phyloP scores from a whole-genome alignment of 2,888 invertebrate species.

The Euspilapteryx auroguttella region DNA sequence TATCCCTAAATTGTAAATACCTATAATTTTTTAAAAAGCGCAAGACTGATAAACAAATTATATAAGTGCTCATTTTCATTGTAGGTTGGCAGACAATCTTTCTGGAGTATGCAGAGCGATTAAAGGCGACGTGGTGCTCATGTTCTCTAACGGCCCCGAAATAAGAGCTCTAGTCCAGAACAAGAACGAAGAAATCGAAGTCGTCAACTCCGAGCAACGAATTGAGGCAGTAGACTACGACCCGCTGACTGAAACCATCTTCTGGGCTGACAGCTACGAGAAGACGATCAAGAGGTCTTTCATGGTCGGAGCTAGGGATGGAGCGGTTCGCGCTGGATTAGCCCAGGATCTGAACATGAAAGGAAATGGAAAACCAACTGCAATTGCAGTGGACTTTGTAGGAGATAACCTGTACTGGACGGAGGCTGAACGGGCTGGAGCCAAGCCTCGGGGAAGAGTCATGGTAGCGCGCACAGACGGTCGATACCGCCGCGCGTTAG shows the following conservation, averaged over 20 bases:
- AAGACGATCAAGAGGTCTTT: slow-evolving; percentile 90
- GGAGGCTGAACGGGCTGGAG: slow-evolving; percentile 75
- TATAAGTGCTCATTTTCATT: no score
- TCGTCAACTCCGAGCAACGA: slow-evolving; percentile 82
- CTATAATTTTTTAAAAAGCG: no score
- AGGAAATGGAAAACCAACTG: slow-evolving; percentile 82
- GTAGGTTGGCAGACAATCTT: slow-evolving; percentile 69
- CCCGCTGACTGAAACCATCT: slow-evolving; percentile 79
- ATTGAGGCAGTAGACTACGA: slow-evolving; percentile 93
- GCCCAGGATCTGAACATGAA: slow-evolving; percentile 88
- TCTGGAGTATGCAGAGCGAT: slow-evolving; percentile 83
- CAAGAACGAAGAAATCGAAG: slow-evolving; percentile 71
- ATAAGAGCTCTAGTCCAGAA: slow-evolving; percentile 74
- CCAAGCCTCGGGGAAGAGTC: slow-evolving; percentile 76
- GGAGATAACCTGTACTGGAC: slow-evolving; percentile 95
- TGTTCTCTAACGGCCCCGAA: slow-evolving; percentile 85
- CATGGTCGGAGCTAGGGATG: slow-evolving; percentile 78
- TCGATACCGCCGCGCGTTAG: slow-evolving; percentile 79
- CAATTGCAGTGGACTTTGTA: slow-evolving; percentile 91
- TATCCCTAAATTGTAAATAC: no score
- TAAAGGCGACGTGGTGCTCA: slow-evolving; percentile 66
- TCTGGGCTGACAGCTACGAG: slow-evolving; percentile 94
- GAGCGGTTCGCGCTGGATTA: slow-evolving; percentile 77
- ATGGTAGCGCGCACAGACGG: slow-evolving; percentile 91
- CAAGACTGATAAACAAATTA: no score